Conservation (phyloP, 2,888 invertebrate species). For the Camponotus fellah region DNA sequence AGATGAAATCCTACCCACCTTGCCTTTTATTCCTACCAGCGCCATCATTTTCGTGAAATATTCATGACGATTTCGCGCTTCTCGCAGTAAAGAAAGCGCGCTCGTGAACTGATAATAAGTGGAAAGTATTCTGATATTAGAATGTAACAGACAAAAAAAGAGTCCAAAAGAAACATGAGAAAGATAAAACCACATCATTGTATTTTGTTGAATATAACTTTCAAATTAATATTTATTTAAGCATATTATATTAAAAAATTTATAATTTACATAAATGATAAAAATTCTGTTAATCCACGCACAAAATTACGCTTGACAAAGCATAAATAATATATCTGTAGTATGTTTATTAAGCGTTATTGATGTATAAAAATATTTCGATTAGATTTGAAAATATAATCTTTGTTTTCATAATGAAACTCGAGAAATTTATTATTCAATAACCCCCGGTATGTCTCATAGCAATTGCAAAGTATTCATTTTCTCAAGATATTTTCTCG, state of each 20-base stretch:
- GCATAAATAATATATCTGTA: neutral
- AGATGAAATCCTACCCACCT: constrained; percentile 72
- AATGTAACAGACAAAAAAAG: constrained; percentile 15
- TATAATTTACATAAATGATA: neutral
- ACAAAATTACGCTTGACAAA: neutral
- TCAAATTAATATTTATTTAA: constrained; percentile 7
- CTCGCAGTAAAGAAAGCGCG: constrained; percentile 50
- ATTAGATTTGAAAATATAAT: constrained; percentile 34
- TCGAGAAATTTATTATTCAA: constrained; percentile 42
- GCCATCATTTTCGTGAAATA: constrained; percentile 75
- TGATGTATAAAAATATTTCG: constrained; percentile 28
- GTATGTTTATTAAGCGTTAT: neutral
- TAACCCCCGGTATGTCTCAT: constrained; percentile 25
- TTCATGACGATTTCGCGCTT: constrained; percentile 76
- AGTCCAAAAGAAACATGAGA: neutral
- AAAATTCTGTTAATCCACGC: neutral
- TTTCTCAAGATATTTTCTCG: constrained; percentile 19
- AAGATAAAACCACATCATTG: constrained; percentile 46
- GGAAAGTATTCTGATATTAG: neutral
- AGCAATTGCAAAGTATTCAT: constrained; percentile 36
- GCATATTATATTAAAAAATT: neutral
- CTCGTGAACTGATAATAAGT: constrained; percentile 37
- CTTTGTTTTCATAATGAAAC: constrained; percentile 14
- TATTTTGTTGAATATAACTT: neutral
- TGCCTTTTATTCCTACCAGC: constrained; percentile 47